Evolutionary conservation across 1,140 invertebrate species (phyloP), one percentile per base, ranked within the genome.

Genomic region (Hyphantria cunea): DNA sequence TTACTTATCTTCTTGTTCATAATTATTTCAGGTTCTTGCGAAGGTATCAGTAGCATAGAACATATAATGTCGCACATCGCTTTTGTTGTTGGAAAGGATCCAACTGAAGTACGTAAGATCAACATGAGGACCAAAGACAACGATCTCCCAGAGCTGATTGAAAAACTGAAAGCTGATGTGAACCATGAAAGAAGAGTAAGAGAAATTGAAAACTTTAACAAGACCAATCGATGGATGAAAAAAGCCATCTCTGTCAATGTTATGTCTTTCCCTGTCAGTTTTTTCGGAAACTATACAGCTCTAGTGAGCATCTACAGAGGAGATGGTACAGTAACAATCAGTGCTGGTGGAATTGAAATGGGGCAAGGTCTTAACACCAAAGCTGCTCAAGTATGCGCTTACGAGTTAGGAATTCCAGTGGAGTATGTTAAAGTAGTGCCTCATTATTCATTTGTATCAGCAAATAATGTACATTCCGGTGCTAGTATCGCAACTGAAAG

Each of bases 31-130:
- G 87, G 86, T 9, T 93, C 93, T 0, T 84, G 92, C 8, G 95
- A 96, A 86, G 95, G 90, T 11, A 86, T 95, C 1, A 92, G 92
- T 7, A 88, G 93, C 60, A 94, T 95, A 25, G 97, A 98, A 84
- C 93, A 93, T 51, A 94, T 98, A 32, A 96, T 98, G 93, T 96
- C 98, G 62, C 95, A 97, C 76, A 95, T 97, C 61, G 94, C 96
- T 0, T 92, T 92, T 49, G 89, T 76, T 2, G 76, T 95, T 0
- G 88, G 93, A 0, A 93, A 93, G 69, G 96, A 97, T 88, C 93
- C 96, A 0, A 74, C 94, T 2, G 92, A 94, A 54, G 93, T 96
- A 0, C 92, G 93, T 45, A 66, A 93, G 53, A 83, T 85, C 2
- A 97, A 97, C 73, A 92, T 96, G 81, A 74, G 83, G 33, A 66